Conservation (phyloP, 2,797 vertebrate species). For the Octomys mimax region DNA sequence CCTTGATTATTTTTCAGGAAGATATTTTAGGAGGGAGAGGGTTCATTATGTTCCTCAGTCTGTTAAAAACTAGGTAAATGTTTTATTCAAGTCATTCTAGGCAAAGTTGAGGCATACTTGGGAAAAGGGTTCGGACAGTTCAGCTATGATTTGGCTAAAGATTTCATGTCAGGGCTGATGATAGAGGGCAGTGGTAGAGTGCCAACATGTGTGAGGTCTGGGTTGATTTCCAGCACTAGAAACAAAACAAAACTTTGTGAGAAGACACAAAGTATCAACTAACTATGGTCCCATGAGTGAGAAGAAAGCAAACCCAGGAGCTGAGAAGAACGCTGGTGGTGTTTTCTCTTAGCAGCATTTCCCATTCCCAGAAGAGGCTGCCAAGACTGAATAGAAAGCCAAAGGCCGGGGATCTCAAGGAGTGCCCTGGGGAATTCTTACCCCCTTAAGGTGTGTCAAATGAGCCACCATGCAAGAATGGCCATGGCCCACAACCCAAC, state of each 20-base stretch:
- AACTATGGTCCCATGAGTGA: background rate
- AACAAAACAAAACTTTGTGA: background rate
- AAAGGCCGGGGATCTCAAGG: background rate
- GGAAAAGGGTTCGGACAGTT: no score
- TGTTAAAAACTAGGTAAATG: background rate
- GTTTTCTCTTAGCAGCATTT: background rate
- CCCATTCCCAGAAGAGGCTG: no score
- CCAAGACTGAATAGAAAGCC: background rate
- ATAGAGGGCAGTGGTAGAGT: background rate
- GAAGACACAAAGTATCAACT: background rate
- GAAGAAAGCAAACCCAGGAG: background rate
- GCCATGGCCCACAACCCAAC: background rate
- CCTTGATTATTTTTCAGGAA: background rate
- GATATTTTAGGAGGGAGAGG: background rate
- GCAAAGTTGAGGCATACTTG: background rate
- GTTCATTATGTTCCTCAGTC: background rate
- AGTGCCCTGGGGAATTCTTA: rapidly evolving
- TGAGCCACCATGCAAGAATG: no score
- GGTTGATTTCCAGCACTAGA: background rate
- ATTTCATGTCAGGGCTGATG: background rate
- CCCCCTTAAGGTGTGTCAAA: background rate
- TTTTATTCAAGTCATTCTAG: background rate
- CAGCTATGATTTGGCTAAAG: background rate
- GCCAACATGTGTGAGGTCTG: background rate
- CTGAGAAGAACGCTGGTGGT: background rate